These are phyloP conservation scores for Saccopteryx leptura DNA, from an alignment of 2,113 vertebrate species.

Conservation along the genomic window DNA sequence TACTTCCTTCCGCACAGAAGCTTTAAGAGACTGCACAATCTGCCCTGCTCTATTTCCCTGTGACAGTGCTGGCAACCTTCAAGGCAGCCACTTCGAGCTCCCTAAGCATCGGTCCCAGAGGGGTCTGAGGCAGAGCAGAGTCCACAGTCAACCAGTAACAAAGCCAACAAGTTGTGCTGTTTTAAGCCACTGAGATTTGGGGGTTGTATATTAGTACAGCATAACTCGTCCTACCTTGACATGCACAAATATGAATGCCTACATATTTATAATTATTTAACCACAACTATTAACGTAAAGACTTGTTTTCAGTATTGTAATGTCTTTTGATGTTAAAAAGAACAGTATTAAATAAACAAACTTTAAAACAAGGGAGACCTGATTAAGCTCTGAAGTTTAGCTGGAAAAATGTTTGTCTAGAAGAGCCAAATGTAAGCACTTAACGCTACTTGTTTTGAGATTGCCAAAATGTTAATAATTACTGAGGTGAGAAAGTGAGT, in stretches of 20 bases:
- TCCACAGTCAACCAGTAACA: background rate
- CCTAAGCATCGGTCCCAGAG: background rate
- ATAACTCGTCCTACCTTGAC: background rate
- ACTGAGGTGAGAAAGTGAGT: background rate
- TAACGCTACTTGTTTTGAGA: background rate
- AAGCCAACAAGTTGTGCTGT: background rate
- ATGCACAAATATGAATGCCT: constrained; percentile 36
- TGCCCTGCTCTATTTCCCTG: background rate
- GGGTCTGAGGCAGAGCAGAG: background rate
- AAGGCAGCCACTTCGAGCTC: background rate
- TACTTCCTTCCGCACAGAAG: background rate
- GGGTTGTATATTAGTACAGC: background rate
- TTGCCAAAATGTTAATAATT: constrained; percentile 11
- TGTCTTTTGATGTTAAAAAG: constrained; percentile 1
- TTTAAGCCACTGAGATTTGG: background rate
- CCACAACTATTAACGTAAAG: constrained; percentile 25
- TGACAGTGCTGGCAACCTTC: background rate
- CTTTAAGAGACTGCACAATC: background rate
- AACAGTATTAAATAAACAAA: background rate
- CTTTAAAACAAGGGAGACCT: constrained; percentile 1
- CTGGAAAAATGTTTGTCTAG: background rate
- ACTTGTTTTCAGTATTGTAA: background rate
- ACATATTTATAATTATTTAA: background rate
- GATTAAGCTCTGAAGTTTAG: constrained; percentile 16
- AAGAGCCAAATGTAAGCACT: constrained; percentile 13